Base-by-base conservation (phyloP, 2,113 vertebrate genomes). In the Sylvilagus bachmani region DNA sequence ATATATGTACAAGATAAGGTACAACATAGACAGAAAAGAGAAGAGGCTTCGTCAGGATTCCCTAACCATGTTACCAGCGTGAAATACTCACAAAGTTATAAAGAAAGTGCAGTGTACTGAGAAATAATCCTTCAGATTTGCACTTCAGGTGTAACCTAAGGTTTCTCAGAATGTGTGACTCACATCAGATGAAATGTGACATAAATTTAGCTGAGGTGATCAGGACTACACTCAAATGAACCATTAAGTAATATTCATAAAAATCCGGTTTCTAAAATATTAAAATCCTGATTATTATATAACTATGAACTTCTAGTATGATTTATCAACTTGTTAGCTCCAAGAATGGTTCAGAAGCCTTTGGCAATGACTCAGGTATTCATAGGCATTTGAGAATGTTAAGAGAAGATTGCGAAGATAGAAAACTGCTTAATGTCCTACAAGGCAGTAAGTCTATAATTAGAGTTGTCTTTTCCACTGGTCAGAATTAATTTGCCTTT, bases 191-290 rank as follows among this genome's bases (percentile, higher is more conserved):
- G 36, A 66, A 66, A 53, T 91, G 16, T 83, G 31, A 64, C 21
- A 16, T 66, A n/a, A 85, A 17, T 55, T 38, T 80, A 71, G 29
- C 36, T 58, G 51, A 86, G 31, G 13, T 90, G 38, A 86, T 90
- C 92, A 73, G n/a, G 74, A 92, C 12, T 89, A 33, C 80, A 82
- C 24, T 86, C 75, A 89, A 69, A 89, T 79, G 64, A 95, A 73
- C 10, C 36, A 82, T 73, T 92, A 66, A 85, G 21, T 83, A 73
- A 49, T 51, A 84, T 66, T 78, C 53, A 93, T 85, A 38, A 64
- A 49, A 83, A 49, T 94, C n/a, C 67, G 53, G 62, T 64, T 86
- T 80, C 81, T 49, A 21, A 84, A 49, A 91, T 70, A 88, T 55
- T 80, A 25, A 62, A 87, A 80, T 24, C 36, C 49, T 90, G 31